Conservation (phyloP, 1,140 invertebrate genomes). For the Dinothrombium tinctorium region DNA sequence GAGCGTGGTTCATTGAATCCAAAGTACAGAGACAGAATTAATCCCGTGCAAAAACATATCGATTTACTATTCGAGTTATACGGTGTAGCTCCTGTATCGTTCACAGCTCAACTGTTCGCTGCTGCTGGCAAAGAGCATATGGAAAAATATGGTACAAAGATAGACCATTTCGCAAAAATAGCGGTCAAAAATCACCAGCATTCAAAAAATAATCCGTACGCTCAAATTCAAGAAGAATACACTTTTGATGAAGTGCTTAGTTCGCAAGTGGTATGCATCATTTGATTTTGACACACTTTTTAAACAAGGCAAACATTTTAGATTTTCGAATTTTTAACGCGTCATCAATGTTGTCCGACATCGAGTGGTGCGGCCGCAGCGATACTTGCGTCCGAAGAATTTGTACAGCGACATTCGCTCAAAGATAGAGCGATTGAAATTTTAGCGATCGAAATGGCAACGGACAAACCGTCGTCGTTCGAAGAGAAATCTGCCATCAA, state of each 20-base stretch:
- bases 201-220: conserved; percentile 82
- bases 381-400: conserved; percentile 67
- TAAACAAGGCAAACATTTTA: not conserved
- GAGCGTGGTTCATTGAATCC: conserved; percentile 58
- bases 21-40: conserved; percentile 61
- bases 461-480: conserved; percentile 67
- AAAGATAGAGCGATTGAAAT: conserved; percentile 72
- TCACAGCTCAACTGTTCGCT: conserved; percentile 86
- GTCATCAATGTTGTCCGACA: conserved; percentile 88
- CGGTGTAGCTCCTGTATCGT: conserved; percentile 49
- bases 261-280: no score
- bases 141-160: conserved; percentile 81
- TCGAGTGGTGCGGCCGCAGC: conserved; percentile 83
- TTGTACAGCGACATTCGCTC: conserved; percentile 55
- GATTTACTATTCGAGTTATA: conserved; percentile 53
- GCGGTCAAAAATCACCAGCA: conserved; percentile 93
- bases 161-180: conserved; percentile 85
- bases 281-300: no score
- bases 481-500: conserved; percentile 62
- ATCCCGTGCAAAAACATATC: conserved; percentile 81
- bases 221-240: conserved; percentile 76
- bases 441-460: conserved; percentile 81
- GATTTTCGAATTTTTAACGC: conserved; percentile 70
- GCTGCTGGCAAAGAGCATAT: conserved; percentile 91
- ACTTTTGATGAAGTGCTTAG: conserved; percentile 42